Percentiles rank a stretch among this genome's conserved stretches.
phyloP scores from a whole-genome alignment of 2,113 vertebrate genomes.

The Sylvilagus bachmani region DNA sequence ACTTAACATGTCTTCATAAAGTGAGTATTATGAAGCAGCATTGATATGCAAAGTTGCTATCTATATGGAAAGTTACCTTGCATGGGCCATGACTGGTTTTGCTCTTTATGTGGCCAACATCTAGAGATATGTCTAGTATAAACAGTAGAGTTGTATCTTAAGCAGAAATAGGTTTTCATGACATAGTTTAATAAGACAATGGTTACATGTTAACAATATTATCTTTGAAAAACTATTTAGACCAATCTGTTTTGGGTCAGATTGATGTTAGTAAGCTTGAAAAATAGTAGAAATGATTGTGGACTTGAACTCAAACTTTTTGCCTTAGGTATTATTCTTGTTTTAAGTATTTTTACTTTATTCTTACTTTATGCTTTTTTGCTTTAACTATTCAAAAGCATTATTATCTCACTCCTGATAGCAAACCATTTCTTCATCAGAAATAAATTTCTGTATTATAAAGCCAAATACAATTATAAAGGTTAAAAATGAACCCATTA shows the following conservation, averaged over 20 bases:
- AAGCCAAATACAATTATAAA: not conserved
- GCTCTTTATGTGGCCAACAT: not conserved
- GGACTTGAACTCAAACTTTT: not conserved
- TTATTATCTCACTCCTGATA: not conserved
- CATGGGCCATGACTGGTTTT: not conserved
- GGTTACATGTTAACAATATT: not conserved
- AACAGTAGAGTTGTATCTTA: not conserved
- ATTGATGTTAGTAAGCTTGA: not conserved
- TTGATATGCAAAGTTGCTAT: not conserved
- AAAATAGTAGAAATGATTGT: not conserved
- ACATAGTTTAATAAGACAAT: not conserved
- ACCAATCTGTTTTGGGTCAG: not conserved
- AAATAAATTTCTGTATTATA: not conserved
- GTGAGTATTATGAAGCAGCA: not conserved
- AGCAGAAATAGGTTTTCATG: not conserved
- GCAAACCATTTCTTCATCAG: not conserved
- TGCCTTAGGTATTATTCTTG: slow-evolving; percentile 5
- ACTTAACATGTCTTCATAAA: not conserved
- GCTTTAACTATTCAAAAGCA: not conserved
- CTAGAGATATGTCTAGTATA: not conserved
- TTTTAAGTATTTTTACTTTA: not conserved
- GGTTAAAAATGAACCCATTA: not conserved
- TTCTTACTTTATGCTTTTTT: not conserved
- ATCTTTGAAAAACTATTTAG: slow-evolving; percentile 23
- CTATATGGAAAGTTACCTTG: not conserved